These are phyloP conservation scores for Pungitius pungitius DNA, from an alignment of 2,113 vertebrate species.

Conservation along the genomic window DNA sequence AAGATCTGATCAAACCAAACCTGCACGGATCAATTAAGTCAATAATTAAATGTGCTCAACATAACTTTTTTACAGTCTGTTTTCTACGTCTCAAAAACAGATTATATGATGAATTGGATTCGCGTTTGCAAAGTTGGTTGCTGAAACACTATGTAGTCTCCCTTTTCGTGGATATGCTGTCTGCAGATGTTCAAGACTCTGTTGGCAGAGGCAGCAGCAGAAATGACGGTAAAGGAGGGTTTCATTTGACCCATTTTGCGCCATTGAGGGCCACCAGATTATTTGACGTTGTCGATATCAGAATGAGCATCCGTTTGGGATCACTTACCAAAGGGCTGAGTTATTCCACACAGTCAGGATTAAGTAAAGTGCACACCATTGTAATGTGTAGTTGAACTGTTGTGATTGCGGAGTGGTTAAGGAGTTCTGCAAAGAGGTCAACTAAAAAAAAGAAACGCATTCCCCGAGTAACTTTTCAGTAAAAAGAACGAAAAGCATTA, in stretches of 20 bases:
- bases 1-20: too few species aligned
- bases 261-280: not conserved
- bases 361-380: not conserved
- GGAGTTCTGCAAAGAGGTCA: slow-evolving; percentile 51
- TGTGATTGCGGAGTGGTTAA: slow-evolving; percentile 59
- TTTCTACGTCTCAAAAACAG: not conserved
- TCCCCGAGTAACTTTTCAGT: not conserved
- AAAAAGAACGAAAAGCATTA: not conserved
- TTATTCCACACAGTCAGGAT: not conserved
- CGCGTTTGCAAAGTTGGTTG: too few species aligned
- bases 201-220: not conserved
- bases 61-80: too few species aligned
- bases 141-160: too few species aligned
- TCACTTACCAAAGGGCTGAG: not conserved
- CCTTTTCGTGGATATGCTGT: too few species aligned
- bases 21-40: too few species aligned
- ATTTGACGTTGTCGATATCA: not conserved
- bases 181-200: not conserved
- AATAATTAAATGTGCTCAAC: too few species aligned
- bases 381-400: not conserved
- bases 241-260: not conserved
- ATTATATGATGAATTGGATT: too few species aligned
- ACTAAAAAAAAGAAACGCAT: slow-evolving; percentile 18
- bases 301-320: too few species aligned
- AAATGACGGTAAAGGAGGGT: not conserved